A percentile compares a stretch with the other conserved stretches of the same genome.
phyloP scores from a whole-genome alignment of 92 coral and sea anemone species.

The Palythoa heliodiscus region DNA sequence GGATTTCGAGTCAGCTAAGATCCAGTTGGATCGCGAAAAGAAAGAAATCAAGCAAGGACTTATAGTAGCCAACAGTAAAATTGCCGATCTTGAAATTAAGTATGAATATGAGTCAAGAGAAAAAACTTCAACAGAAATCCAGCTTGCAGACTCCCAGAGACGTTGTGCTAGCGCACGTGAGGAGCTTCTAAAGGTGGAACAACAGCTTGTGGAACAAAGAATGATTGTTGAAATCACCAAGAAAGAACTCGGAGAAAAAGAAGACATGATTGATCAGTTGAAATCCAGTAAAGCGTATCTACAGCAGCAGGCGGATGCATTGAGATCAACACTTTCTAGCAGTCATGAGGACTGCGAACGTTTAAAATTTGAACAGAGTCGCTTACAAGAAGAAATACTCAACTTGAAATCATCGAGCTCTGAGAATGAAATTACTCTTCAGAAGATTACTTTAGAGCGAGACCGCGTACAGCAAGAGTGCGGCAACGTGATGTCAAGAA shows the following conservation, averaged over 20 bases:
- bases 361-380: conserved; percentile 63
- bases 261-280: conserved; percentile 49
- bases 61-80: conserved; percentile 52
- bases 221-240: conserved; percentile 62
- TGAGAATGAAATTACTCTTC: conserved; percentile 63
- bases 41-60: conserved; percentile 66
- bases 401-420: conserved; percentile 49
- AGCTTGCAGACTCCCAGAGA: conserved; percentile 69
- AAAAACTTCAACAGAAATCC: conserved; percentile 62
- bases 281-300: conserved; percentile 61
- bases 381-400: conserved; percentile 76
- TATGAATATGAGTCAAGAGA: conserved; percentile 80
- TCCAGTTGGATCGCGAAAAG: conserved; percentile 63
- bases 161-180: conserved; percentile 63
- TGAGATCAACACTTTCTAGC: conserved; percentile 49
- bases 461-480: conserved; percentile 66
- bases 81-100: conserved; percentile 84
- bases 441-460: conserved; percentile 55
- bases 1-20: conserved; percentile 53
- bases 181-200: conserved; percentile 69
- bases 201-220: conserved; percentile 69
- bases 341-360: conserved; percentile 69
- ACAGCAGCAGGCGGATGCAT: conserved; percentile 61
- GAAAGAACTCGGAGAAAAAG: conserved; percentile 75
- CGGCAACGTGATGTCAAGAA: conserved; percentile 51